Evolutionary conservation across 2,888 invertebrate species (phyloP).

Genomic region (Cheilosia variabilis): DNA sequence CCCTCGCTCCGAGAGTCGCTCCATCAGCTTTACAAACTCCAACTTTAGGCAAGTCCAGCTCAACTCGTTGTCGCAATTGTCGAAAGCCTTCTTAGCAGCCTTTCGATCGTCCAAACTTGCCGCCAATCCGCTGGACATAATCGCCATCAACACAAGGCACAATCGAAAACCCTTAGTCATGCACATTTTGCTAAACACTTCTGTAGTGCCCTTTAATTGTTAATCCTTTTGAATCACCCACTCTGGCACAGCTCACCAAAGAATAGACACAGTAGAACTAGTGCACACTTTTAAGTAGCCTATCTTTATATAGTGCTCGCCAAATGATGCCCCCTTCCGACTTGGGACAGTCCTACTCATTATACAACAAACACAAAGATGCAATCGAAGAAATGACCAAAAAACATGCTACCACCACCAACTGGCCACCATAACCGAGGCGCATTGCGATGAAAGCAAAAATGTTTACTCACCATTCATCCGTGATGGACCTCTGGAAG

Average conservation of each 20-base stretch:
- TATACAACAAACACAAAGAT: conserved; percentile 11
- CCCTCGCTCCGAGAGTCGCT: conserved; percentile 88
- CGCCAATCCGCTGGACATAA: conserved; percentile 16
- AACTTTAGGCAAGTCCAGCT: conserved; percentile 91
- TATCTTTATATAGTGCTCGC: conserved; percentile 58
- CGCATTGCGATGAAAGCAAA: conserved; percentile 61
- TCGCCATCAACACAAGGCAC: conserved; percentile 15
- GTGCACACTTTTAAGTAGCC: conserved; percentile 32
- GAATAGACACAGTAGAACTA: conserved; percentile 59
- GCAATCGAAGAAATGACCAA: conserved; percentile 26
- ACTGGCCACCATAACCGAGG: conserved; percentile 25
- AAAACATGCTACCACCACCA: conserved; percentile 21
- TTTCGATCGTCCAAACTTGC: conserved; percentile 51
- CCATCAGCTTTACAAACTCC: conserved; percentile 90
- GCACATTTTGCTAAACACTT: conserved; percentile 27
- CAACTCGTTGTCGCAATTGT: conserved; percentile 86
- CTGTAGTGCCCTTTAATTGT: background rate
- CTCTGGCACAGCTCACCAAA: conserved; percentile 18
- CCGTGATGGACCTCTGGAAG: conserved; percentile 59
- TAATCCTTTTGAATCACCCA: conserved; percentile 22
- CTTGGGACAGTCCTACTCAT: background rate
- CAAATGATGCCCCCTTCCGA: background rate
- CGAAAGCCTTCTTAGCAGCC: conserved; percentile 80
- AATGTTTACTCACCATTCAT: conserved; percentile 66
- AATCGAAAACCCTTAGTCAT: background rate